Percentiles rank a stretch among this genome's conserved stretches.
phyloP scores from a whole-genome alignment of 2,113 vertebrate species.

The Boleophthalmus pectinirostris region DNA sequence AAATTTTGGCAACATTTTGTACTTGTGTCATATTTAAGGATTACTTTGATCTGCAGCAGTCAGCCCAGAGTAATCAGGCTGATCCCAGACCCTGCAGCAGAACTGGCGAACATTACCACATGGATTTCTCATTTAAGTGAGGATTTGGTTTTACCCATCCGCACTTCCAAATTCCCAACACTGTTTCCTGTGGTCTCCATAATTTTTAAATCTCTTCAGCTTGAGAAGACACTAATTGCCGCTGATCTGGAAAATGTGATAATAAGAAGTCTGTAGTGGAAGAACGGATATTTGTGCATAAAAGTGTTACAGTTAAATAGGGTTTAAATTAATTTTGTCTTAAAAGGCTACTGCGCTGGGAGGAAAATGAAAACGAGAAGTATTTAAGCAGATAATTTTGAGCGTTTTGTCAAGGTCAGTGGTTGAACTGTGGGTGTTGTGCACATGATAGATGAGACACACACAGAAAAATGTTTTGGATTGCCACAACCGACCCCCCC shows the following conservation, averaged over 20 bases:
- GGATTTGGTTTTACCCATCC: conserved; percentile 58
- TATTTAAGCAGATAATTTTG: conserved; percentile 25
- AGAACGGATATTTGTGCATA: conserved; percentile 46
- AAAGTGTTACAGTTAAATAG: conserved; percentile 22
- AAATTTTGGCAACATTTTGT: conserved; percentile 31
- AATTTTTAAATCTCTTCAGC: conserved; percentile 32
- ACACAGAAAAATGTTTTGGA: conserved; percentile 32
- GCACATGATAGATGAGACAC: conserved; percentile 24
- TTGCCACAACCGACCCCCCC: conserved; percentile 17
- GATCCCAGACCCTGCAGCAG: conserved; percentile 59
- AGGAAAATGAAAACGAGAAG: conserved; percentile 28
- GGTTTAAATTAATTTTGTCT: conserved; percentile 17
- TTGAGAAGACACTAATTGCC: conserved; percentile 28
- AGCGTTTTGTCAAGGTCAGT: conserved; percentile 32
- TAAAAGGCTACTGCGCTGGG: neutral
- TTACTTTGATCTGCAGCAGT: conserved; percentile 64
- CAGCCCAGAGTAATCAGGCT: conserved; percentile 66
- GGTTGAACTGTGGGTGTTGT: conserved; percentile 13
- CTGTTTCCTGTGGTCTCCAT: neutral
- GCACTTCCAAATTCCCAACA: conserved; percentile 36
- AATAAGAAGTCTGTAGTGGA: conserved; percentile 4
- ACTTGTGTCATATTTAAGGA: conserved; percentile 47
- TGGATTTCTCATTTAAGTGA: conserved; percentile 58
- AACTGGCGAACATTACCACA: conserved; percentile 50
- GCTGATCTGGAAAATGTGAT: conserved; percentile 43